Conservation (phyloP, 1,140 invertebrate genomes). For the Drosophila busckii region DNA sequence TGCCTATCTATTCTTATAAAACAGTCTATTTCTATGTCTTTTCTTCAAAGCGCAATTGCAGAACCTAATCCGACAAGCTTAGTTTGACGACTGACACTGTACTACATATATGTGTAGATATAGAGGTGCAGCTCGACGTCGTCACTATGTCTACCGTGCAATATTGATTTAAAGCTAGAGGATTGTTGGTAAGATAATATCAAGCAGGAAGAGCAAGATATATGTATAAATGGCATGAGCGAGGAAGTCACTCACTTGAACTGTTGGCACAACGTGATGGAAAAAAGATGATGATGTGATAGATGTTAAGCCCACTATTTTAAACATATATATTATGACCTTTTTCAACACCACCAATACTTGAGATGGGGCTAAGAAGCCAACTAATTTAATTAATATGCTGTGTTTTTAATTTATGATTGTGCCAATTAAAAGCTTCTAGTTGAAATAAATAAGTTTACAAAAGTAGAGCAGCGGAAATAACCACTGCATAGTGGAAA, state of each 20-base stretch:
- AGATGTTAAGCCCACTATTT: too few species aligned
- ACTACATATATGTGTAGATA: conserved; percentile 14
- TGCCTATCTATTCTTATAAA: too few species aligned
- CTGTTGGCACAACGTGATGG: conserved; percentile 4
- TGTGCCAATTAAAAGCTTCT: too few species aligned
- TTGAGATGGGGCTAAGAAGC: too few species aligned
- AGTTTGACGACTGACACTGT: conserved; percentile 32
- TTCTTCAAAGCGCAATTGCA: conserved; percentile 2
- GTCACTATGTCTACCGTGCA: conserved; percentile 26
- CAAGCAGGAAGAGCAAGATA: too few species aligned
- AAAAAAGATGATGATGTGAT: conserved; percentile 12
- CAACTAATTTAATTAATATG: conserved; percentile 57
- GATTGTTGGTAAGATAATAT: conserved; percentile 36
- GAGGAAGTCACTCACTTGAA: neutral
- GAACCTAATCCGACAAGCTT: conserved; percentile 32
- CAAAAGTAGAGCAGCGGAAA: too few species aligned
- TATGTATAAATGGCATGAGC: too few species aligned
- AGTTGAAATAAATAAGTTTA: too few species aligned
- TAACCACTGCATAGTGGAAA: too few species aligned
- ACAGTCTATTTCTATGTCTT: neutral
- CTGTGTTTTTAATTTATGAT: too few species aligned
- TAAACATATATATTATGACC: too few species aligned
- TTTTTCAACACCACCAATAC: neutral
- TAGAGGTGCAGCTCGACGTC: conserved; percentile 33
- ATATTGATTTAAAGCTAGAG: conserved; percentile 34